Conservation (phyloP, 2,888 invertebrate species). For the Endotricha flammealis region DNA sequence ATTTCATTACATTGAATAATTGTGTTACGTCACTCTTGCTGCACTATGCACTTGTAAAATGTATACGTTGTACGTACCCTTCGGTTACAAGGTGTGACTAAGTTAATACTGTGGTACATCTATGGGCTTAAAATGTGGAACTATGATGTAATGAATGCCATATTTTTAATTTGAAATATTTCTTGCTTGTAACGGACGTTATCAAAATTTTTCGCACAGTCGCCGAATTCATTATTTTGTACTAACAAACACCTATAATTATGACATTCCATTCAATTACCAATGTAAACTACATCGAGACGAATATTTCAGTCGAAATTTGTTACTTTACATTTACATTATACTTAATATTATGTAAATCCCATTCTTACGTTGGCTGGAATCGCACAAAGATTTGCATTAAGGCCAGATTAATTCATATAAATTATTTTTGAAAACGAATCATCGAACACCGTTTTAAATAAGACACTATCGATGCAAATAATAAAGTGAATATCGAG, state of each 20-base stretch:
- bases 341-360: conserved; percentile 47
- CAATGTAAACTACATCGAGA: conserved; percentile 72
- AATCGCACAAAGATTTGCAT: conserved; percentile 61
- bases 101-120: conserved; percentile 4
- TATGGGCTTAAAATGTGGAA: conserved; percentile 5
- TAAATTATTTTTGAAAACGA: conserved; percentile 20
- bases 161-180: neutral
- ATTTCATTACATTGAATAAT: conserved; percentile 19
- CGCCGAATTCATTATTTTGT: conserved; percentile 55
- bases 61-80: conserved; percentile 1
- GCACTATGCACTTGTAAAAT: conserved; percentile 7
- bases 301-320: conserved; percentile 75
- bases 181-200: conserved; percentile 6
- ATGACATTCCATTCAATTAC: conserved; percentile 60
- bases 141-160: conserved; percentile 4
- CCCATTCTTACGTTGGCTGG: conserved; percentile 63
- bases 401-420: conserved; percentile 50
- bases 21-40: conserved; percentile 2
- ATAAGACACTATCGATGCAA: conserved; percentile 49
- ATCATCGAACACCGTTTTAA: conserved; percentile 27
- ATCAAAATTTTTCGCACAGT: conserved; percentile 12
- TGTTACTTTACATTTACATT: conserved; percentile 64
- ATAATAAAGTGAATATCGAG: conserved; percentile 41
- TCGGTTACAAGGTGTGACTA: neutral
- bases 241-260: conserved; percentile 74